Base-by-base conservation (phyloP, 2,888 invertebrate species). In the Gonocerus acuteangulatus region DNA sequence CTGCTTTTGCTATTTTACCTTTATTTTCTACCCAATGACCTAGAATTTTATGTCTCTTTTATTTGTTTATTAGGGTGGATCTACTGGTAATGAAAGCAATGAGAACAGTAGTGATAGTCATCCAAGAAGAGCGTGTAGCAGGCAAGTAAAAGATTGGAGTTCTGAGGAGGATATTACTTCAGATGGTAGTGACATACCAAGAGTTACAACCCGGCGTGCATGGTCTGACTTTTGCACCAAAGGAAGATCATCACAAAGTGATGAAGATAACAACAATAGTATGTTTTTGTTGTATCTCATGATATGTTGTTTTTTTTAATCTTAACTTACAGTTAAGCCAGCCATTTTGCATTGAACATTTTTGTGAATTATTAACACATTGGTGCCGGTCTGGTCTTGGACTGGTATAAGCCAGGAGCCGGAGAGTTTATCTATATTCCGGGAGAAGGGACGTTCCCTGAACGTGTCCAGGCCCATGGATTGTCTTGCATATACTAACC, bases 191-290 rank as follows among this genome's bases (percentile, higher is more conserved):
- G 74, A 75, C 52, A 76, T 77, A 65, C 80, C 77, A 69, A 84
- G 84, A 9, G 83, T 85, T 2, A 86, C 86, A 21, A 86, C 87
- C 6, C 78, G 87, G 18, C 78, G 83, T 67, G 85, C 86, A 48
- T 88, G 87, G 87, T 83, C 84, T 2, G 85, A 86, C 71, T 85
- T 82, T 79, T 83, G 82, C 71, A 77, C 76, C 51, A 80, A 65
- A 59, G 67, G 79, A 45, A 81, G 81, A 69, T 81, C 81, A 68
- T 82, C 80, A 64, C 80, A 80, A 69, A 81, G 81, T 16, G 82
- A 82, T 66, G 82, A 81, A 59, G 82, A 82, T 69, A 75, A 75
- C 65, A 74, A 75, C 68, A 74, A 76, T 66, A 75, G 75, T 68
- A 72, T 72, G 64, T 66, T 48, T 32, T 48, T 51, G 44, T 32